Conservation (phyloP, 2,113 vertebrate genomes). For the Zeus faber region DNA sequence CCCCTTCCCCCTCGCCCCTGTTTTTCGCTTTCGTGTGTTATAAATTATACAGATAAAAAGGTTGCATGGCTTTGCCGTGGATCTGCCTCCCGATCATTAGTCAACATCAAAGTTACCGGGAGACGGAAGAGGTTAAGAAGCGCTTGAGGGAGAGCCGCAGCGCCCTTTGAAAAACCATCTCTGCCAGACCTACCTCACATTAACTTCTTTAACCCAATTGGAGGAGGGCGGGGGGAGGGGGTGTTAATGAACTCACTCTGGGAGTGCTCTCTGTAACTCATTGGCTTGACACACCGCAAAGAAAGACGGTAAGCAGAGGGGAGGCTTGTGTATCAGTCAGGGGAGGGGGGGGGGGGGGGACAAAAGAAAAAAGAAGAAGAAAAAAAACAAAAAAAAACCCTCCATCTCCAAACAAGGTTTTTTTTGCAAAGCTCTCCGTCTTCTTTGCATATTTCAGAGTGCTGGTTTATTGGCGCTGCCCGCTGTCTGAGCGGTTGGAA, state of each 20-base stretch:
- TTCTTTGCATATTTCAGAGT: conserved; percentile 23
- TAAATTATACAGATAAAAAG: conserved; percentile 49
- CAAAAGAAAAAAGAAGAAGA: background rate
- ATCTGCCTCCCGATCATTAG: conserved; percentile 63
- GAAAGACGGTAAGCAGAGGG: background rate
- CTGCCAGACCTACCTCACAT: conserved; percentile 58
- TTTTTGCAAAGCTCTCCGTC: conserved; percentile 11
- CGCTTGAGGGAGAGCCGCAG: conserved; percentile 41
- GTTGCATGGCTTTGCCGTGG: conserved; percentile 30
- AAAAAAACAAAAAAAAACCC: conserved; percentile 47
- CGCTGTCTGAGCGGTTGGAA: conserved; percentile 28
- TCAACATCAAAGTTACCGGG: conserved; percentile 64
- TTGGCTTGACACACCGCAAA: conserved; percentile 21
- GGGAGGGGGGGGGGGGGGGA: background rate
- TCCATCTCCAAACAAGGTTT: conserved; percentile 20
- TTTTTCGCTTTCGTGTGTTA: conserved; percentile 17
- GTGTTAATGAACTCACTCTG: conserved; percentile 61
- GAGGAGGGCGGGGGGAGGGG: no score
- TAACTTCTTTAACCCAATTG: conserved; percentile 70
- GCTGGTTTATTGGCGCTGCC: conserved; percentile 15
- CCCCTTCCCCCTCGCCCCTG: no score
- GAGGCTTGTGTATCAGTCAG: background rate
- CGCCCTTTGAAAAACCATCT: conserved; percentile 65
- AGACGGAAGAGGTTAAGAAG: conserved; percentile 64
- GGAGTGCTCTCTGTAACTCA: conserved; percentile 44